Conservation (phyloP, 1,140 invertebrate genomes). For the Orchesella cincta region DNA sequence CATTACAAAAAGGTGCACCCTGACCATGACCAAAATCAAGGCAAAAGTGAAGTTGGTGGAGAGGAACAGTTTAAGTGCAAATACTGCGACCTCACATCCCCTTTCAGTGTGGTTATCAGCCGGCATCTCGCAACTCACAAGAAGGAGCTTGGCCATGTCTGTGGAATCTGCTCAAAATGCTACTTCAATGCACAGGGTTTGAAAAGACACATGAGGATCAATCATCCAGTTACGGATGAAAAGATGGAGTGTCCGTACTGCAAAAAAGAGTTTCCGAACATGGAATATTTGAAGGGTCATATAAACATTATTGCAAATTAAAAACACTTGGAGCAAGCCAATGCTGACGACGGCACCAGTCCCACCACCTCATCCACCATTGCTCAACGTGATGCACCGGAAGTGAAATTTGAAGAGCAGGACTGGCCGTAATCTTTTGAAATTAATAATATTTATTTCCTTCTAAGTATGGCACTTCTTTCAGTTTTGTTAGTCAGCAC, state of each 20-base stretch:
- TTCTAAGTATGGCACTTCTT: no score
- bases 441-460: no score
- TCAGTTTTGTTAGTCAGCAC: no score
- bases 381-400: no score
- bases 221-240: not conserved
- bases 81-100: not conserved
- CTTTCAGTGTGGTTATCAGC: not conserved
- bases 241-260: not conserved
- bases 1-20: slow-evolving; percentile 2
- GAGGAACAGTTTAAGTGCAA: not conserved
- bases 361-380: no score
- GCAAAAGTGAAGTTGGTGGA: no score
- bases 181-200: not conserved
- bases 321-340: not conserved
- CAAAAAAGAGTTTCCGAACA: not conserved
- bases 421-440: no score
- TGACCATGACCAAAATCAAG: not conserved
- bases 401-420: no score
- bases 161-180: not conserved
- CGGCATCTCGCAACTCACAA: slow-evolving; percentile 1
- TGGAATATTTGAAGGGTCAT: not conserved
- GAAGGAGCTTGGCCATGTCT: not conserved
- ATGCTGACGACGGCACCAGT: no score
- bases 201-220: not conserved
- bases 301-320: not conserved